These are phyloP conservation scores for Delichon dasypus DNA, from an alignment of 2,797 vertebrate species.

Conservation along the genomic window DNA sequence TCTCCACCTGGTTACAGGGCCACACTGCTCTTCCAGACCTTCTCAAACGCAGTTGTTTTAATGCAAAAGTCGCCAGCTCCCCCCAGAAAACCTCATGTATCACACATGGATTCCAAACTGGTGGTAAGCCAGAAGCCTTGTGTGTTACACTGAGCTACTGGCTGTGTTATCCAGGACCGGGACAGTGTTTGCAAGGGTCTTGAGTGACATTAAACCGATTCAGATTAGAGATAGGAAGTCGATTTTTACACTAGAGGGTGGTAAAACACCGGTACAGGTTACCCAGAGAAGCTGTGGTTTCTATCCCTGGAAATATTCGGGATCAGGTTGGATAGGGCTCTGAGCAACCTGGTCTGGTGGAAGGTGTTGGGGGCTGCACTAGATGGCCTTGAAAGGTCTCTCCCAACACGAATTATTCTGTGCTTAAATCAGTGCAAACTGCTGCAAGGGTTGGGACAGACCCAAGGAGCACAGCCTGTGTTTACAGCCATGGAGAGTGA, in stretches of 20 bases:
- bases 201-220: background rate
- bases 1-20: background rate
- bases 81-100: background rate
- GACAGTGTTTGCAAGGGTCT: background rate
- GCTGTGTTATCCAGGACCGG: background rate
- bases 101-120: background rate
- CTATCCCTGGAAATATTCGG: background rate
- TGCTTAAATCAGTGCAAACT: background rate
- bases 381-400: background rate
- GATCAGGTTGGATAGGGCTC: background rate
- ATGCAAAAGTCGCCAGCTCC: background rate
- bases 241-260: background rate
- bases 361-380: background rate
- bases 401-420: background rate
- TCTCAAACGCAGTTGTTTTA: background rate
- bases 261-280: background rate
- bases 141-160: background rate
- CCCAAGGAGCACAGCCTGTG: background rate
- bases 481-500: background rate
- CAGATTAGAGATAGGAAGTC: background rate
- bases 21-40: background rate
- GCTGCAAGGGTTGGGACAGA: background rate
- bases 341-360: background rate
- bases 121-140: background rate
- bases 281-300: background rate